Base-by-base conservation (phyloP, 2,888 invertebrate genomes). In the Plebejus melissa region DNA sequence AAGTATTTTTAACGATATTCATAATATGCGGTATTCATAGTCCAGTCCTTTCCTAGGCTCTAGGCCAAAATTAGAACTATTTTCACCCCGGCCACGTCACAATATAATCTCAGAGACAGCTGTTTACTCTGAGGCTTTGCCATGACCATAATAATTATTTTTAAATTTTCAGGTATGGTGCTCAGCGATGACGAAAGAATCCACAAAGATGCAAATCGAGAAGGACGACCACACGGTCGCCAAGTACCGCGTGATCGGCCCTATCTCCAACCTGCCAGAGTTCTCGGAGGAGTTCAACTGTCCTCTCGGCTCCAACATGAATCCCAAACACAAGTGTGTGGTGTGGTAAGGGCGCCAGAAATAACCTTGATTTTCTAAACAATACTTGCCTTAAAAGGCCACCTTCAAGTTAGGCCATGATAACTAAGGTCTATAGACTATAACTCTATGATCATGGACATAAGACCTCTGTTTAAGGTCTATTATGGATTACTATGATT, bases 171-270 rank as follows among this genome's bases (percentile, higher is more conserved):
- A 96, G 97, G 98, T 98, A 5, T 98, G 98, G 98, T 98, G 98
- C 85, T 97, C 98, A 6, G 94, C 97, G 0, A 96, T 96, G 84
- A 98, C 98, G 2, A 96, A 97, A 81, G 98, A 98, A 89, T 96
- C 97, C 0, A 95, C 95, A 0, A 95, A 96, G 79, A 95, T 98
- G 83, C 97, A 98, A 88, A 96, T 99, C 80, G 97, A 98, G 84
- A 98, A 98, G 85, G 99, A 99, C 87, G 96, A 98, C 36, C 99
- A 99, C 86, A 96, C 98, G 16, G 97, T 98, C 0, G 96, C 98
- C 1, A 96, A 96, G 83, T 98, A 96, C 86, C 94, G 98, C 78
- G 98, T 98, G 0, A 96, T 97, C 78, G 98, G 98, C 0, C 96
- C 98, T 0, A 91, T 98, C 75, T 96, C 97, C n/a, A 98, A 98